phyloP scores from a whole-genome alignment of 2,113 vertebrate species.

The Xiphorhynchus elegans region DNA sequence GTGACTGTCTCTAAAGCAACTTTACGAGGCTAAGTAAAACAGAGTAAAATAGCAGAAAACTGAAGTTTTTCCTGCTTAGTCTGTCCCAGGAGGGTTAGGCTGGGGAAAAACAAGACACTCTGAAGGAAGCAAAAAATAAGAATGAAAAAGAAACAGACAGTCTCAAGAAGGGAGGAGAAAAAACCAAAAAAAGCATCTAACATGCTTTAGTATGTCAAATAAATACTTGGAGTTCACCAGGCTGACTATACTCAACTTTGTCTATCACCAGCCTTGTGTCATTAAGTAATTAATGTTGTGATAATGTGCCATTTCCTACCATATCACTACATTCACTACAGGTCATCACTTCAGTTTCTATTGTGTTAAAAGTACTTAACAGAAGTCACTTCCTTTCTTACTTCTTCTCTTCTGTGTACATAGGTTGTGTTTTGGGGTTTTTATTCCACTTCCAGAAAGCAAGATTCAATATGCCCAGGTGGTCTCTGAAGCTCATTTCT shows the following conservation, averaged over 20 bases:
- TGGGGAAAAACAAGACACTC: neutral
- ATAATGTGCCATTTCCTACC: neutral
- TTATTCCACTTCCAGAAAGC: neutral
- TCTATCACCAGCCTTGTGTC: neutral
- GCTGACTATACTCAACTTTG: neutral
- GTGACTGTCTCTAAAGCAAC: neutral
- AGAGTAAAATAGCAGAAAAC: neutral
- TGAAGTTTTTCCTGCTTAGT: neutral
- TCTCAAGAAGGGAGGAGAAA: neutral
- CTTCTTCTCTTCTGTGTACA: neutral
- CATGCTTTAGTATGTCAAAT: conserved; percentile 1
- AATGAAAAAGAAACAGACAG: neutral
- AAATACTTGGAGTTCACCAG: neutral
- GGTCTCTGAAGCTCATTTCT: neutral
- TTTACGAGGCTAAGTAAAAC: neutral
- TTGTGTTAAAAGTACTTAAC: neutral
- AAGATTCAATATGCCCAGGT: neutral
- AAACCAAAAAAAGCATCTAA: neutral
- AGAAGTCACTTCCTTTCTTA: neutral
- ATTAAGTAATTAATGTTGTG: conserved; percentile 32
- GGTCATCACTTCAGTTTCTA: neutral
- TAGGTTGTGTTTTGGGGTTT: neutral
- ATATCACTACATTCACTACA: neutral
- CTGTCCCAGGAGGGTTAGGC: neutral
- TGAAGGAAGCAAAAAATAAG: neutral